phyloP scores from a whole-genome alignment of 1,140 invertebrate genomes.

The Planococcus citri region DNA sequence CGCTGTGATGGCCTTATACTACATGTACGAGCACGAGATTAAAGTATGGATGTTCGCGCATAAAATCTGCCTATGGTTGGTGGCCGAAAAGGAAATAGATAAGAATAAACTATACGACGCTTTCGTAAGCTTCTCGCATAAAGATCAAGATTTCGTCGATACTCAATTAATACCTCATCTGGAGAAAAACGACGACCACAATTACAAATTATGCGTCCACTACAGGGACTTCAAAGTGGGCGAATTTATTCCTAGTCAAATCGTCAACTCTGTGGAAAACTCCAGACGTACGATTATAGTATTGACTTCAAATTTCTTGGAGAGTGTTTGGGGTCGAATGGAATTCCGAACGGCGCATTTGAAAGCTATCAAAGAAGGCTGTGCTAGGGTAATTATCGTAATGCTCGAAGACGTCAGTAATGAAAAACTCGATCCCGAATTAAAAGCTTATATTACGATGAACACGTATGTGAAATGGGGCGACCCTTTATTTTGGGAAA shows the following conservation, averaged over 20 bases:
- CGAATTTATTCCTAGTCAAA: constrained; percentile 66
- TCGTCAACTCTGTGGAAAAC: constrained; percentile 58
- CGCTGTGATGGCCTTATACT: neutral
- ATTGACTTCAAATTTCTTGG: constrained; percentile 64
- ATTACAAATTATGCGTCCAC: constrained; percentile 61
- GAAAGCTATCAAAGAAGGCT: constrained; percentile 57
- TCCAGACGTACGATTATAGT: constrained; percentile 72
- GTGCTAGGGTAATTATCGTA: constrained; percentile 61
- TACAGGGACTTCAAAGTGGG: constrained; percentile 66
- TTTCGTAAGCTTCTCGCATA: constrained; percentile 74
- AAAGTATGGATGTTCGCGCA: constrained; percentile 59
- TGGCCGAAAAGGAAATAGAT: constrained; percentile 58
- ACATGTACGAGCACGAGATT: constrained; percentile 39
- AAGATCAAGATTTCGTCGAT: constrained; percentile 62
- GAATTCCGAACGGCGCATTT: constrained; percentile 71
- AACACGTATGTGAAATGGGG: constrained; percentile 80
- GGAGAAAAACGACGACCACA: constrained; percentile 39
- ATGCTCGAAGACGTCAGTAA: constrained; percentile 58
- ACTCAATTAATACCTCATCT: constrained; percentile 51
- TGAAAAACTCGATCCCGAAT: constrained; percentile 54
- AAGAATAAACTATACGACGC: constrained; percentile 70
- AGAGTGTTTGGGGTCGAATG: constrained; percentile 71
- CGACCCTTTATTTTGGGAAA: constrained; percentile 80
- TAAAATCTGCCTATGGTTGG: constrained; percentile 44
- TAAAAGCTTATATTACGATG: constrained; percentile 61